Evolutionary conservation across 2,113 vertebrate genomes (phyloP).

Genomic region (Cyphomyrus discorhynchus): DNA sequence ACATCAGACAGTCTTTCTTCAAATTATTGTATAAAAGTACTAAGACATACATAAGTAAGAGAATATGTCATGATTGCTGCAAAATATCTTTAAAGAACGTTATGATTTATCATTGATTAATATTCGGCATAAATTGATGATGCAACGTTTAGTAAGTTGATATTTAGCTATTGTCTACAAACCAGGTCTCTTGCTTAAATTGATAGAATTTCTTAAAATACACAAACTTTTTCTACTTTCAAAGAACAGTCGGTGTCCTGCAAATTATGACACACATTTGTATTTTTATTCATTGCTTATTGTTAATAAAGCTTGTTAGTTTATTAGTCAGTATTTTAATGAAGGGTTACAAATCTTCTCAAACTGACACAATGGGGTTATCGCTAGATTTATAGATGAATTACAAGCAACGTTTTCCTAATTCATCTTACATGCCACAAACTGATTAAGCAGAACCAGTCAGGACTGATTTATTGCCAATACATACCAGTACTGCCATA

Average conservation of each 20-base stretch:
- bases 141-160: background rate
- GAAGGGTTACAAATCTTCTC: background rate
- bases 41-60: slow-evolving; percentile 23
- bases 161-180: background rate
- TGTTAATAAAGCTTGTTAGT: background rate
- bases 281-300: background rate
- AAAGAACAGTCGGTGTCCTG: background rate
- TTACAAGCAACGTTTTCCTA: background rate
- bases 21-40: slow-evolving; percentile 26
- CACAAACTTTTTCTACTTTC: background rate
- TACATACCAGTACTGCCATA: background rate
- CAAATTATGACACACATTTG: background rate
- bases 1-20: slow-evolving; percentile 41
- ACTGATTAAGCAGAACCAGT: slow-evolving; percentile 10
- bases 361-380: background rate
- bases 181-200: background rate
- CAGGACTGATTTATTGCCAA: background rate
- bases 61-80: slow-evolving; percentile 26
- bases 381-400: background rate
- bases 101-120: slow-evolving; percentile 36
- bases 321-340: background rate
- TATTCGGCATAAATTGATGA: slow-evolving; percentile 24
- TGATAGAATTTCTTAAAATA: background rate
- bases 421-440: background rate
- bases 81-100: slow-evolving; percentile 19